phyloP scores from a whole-genome alignment of 1,140 invertebrate genomes.

The Steinernema feltiae region DNA sequence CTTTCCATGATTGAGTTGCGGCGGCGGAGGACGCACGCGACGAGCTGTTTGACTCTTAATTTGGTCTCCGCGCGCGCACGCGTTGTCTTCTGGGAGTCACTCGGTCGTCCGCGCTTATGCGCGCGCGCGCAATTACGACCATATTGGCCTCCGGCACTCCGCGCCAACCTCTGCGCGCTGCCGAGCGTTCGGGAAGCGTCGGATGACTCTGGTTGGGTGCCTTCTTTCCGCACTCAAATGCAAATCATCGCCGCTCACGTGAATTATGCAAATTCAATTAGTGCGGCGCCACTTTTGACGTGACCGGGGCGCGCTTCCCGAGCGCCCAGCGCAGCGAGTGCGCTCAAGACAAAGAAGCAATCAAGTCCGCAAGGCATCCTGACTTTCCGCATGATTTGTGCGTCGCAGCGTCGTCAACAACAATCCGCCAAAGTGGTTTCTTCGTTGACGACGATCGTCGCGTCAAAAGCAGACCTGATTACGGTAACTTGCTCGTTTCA shows the following conservation, averaged over 20 bases:
- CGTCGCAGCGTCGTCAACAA: neutral
- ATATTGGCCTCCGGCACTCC: neutral
- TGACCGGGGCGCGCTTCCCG: no score
- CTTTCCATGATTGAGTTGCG: neutral
- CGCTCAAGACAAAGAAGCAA: constrained; percentile 7
- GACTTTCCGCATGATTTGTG: neutral
- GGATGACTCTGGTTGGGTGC: no score
- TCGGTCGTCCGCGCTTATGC: neutral
- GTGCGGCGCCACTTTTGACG: no score
- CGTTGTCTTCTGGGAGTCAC: constrained; percentile 10
- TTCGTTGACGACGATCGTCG: neutral
- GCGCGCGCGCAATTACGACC: constrained; percentile 14
- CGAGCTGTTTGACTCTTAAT: constrained; percentile 13
- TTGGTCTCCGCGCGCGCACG: no score
- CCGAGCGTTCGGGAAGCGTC: no score
- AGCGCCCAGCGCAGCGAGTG: no score
- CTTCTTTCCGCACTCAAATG: constrained; percentile 7
- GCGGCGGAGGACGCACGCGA: neutral
- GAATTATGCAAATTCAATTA: constrained; percentile 10
- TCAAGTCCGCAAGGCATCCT: neutral
- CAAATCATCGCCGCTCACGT: constrained; percentile 11
- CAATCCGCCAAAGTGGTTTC: constrained; percentile 6
- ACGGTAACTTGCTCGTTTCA: neutral
- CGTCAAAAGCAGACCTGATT: neutral
- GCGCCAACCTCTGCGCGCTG: neutral